These are phyloP conservation scores for Geococcyx californianus DNA, from an alignment of 2,113 vertebrate genomes.

Conservation along the genomic window DNA sequence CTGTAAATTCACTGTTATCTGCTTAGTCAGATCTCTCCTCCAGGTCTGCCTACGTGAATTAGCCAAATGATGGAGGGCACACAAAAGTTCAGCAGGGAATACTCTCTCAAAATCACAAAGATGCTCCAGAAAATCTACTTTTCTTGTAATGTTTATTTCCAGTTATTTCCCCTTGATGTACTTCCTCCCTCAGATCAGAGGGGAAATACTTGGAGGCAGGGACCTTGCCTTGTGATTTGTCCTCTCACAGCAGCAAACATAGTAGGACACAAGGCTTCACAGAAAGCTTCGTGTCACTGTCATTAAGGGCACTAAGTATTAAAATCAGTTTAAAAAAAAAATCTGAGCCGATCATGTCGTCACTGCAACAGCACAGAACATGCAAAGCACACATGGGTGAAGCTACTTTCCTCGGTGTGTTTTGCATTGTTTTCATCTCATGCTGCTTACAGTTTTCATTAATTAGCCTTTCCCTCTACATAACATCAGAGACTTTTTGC, in stretches of 20 bases:
- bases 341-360: not conserved
- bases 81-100: not conserved
- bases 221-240: not conserved
- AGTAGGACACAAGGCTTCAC: not conserved
- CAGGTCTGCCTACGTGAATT: not conserved
- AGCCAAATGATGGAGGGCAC: not conserved
- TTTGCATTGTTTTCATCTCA: not conserved
- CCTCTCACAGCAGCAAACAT: not conserved
- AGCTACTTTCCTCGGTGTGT: not conserved
- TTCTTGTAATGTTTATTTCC: not conserved
- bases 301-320: not conserved
- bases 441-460: not conserved
- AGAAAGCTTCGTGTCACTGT: not conserved
- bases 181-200: rapidly evolving
- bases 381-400: not conserved
- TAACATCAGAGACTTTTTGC: not conserved
- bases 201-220: not conserved
- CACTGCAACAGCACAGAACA: not conserved
- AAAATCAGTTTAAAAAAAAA: not conserved
- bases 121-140: not conserved
- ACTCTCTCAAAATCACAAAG: not conserved
- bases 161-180: not conserved
- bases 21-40: not conserved
- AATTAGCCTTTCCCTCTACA: not conserved
- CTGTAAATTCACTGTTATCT: not conserved